These are phyloP conservation scores for Allobates femoralis DNA, from an alignment of 2,797 vertebrate species.

Conservation along the genomic window DNA sequence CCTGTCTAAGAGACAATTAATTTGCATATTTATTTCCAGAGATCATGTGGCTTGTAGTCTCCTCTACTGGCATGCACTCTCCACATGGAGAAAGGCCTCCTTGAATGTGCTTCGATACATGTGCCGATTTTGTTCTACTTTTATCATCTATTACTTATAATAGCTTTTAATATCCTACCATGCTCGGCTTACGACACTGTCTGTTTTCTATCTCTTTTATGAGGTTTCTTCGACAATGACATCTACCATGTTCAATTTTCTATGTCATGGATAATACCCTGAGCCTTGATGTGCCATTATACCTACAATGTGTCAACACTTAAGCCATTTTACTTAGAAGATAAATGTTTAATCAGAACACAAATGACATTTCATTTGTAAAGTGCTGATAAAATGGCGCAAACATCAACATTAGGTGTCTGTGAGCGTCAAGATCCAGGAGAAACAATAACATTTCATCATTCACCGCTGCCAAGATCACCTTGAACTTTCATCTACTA, in stretches of 20 bases:
- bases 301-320: neutral
- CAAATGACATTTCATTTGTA: conserved; percentile 7
- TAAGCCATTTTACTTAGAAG: conserved; percentile 19
- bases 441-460: conserved; percentile 18
- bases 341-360: conserved; percentile 16
- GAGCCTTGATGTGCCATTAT: conserved; percentile 2
- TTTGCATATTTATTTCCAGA: no score
- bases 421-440: neutral
- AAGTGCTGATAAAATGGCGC: conserved; percentile 5
- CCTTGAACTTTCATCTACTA: conserved; percentile 15
- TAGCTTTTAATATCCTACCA: no score
- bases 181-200: no score
- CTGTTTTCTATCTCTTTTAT: neutral
- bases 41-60: no score
- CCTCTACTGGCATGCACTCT: no score
- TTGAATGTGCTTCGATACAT: no score
- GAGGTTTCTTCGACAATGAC: neutral
- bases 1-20: no score
- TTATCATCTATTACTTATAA: no score
- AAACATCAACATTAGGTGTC: neutral
- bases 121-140: no score
- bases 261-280: neutral
- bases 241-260: neutral
- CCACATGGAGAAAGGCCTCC: no score
- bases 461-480: conserved; percentile 12